Conservation (phyloP, 2,888 invertebrate species). For the Rotaria socialis region DNA sequence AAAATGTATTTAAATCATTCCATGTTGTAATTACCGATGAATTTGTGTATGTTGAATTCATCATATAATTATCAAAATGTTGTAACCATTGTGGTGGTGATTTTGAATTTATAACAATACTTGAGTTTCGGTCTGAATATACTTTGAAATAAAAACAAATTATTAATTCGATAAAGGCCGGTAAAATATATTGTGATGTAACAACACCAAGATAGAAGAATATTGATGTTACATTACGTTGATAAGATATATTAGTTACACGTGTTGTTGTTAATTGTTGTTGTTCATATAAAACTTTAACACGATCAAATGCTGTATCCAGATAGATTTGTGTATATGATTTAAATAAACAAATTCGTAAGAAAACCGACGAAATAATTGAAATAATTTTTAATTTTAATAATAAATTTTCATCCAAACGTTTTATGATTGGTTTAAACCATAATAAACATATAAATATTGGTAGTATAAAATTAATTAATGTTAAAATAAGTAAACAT, state of each 20-base stretch:
- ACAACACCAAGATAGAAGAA: conserved; percentile 34
- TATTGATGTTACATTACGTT: conserved; percentile 24
- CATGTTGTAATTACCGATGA: neutral
- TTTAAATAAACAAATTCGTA: conserved; percentile 31
- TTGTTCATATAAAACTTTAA: conserved; percentile 19
- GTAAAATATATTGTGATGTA: neutral
- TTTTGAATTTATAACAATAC: neutral
- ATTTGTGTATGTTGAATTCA: neutral
- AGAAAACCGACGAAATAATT: neutral
- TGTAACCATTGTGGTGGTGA: conserved; percentile 17
- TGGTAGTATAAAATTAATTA: conserved; percentile 13
- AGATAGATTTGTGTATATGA: neutral
- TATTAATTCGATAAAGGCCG: neutral
- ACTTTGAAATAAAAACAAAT: neutral
- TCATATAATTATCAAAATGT: conserved; percentile 15
- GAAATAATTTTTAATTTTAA: neutral
- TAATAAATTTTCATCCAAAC: neutral
- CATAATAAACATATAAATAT: conserved; percentile 30
- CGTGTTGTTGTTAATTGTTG: neutral
- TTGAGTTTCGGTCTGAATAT: neutral
- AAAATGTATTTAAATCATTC: neutral
- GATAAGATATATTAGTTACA: conserved; percentile 13
- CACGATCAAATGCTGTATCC: conserved; percentile 29
- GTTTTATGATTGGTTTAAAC: conserved; percentile 20
- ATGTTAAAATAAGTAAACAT: neutral